These are phyloP conservation scores for Carterocephalus palaemon DNA, from an alignment of 2,888 invertebrate genomes.

Conservation along the genomic window DNA sequence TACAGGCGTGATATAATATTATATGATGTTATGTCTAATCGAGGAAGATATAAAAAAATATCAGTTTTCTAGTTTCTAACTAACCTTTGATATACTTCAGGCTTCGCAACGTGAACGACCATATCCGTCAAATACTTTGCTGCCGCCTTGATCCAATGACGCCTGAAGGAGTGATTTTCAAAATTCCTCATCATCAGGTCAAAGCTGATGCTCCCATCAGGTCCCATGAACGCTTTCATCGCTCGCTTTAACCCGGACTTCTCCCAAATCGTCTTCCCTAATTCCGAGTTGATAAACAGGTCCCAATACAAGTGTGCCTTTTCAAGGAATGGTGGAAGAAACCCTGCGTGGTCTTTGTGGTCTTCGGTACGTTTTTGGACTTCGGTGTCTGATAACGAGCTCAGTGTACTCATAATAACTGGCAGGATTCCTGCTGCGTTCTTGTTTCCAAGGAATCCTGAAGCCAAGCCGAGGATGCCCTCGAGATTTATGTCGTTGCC, in stretches of 20 bases:
- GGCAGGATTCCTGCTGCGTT: constrained; percentile 78
- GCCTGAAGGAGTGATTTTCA: constrained; percentile 88
- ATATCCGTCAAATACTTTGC: constrained; percentile 86
- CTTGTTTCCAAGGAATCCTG: constrained; percentile 72
- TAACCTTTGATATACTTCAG: constrained; percentile 86
- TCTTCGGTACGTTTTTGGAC: constrained; percentile 79
- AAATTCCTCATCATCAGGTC: constrained; percentile 86
- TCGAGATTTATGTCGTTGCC: constrained; percentile 73
- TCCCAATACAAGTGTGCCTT: constrained; percentile 87
- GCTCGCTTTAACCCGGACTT: constrained; percentile 85
- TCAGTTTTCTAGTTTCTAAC: too few relatives aligned
- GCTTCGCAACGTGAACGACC: constrained; percentile 86
- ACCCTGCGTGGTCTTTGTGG: constrained; percentile 84
- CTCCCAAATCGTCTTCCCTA: constrained; percentile 85
- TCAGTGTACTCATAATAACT: constrained; percentile 82
- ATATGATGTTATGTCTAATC: too few relatives aligned
- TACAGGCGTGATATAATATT: too few relatives aligned
- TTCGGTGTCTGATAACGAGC: constrained; percentile 80
- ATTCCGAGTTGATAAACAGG: constrained; percentile 86
- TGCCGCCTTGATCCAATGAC: constrained; percentile 88
- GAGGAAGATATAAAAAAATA: too few relatives aligned
- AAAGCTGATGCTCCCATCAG: constrained; percentile 84
- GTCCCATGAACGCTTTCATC: constrained; percentile 83
- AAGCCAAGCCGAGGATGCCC: constrained; percentile 75
- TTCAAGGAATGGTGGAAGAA: constrained; percentile 82